Evolutionary conservation across 2,888 invertebrate genomes (phyloP).

Genomic region (Catocala sponsa): DNA sequence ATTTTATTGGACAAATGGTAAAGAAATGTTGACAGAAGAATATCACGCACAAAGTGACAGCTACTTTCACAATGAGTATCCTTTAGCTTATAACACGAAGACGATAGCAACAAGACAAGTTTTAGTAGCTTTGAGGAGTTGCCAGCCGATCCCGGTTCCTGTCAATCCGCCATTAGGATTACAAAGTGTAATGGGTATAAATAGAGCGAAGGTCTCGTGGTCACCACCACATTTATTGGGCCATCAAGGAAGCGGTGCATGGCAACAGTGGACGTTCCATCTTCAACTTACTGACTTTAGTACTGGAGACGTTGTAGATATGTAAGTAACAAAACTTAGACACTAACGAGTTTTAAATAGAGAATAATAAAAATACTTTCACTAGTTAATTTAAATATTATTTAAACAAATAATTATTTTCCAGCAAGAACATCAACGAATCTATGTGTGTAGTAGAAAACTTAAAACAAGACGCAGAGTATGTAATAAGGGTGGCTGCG

Average conservation of each 20-base stretch:
- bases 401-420: slow-evolving; percentile 3
- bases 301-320: slow-evolving; percentile 68
- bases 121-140: slow-evolving; percentile 89
- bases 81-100: slow-evolving; percentile 81
- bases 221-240: slow-evolving; percentile 92
- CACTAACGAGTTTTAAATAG: no score
- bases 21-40: slow-evolving; percentile 93
- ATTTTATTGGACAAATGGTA: slow-evolving; percentile 96
- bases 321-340: slow-evolving; percentile 58
- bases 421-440: slow-evolving; percentile 85
- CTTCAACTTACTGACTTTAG: slow-evolving; percentile 89
- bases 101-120: slow-evolving; percentile 75
- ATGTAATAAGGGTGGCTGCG: slow-evolving; percentile 93
- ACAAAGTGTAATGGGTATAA: slow-evolving; percentile 93
- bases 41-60: slow-evolving; percentile 90
- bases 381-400: no score
- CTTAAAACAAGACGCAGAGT: slow-evolving; percentile 92
- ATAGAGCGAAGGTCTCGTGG: slow-evolving; percentile 94
- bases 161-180: slow-evolving; percentile 93
- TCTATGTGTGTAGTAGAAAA: slow-evolving; percentile 90
- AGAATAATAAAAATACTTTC: no score
- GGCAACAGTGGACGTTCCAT: slow-evolving; percentile 93
- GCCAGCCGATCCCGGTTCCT: slow-evolving; percentile 94
- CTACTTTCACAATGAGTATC: slow-evolving; percentile 93
- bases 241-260: slow-evolving; percentile 91